Percentiles rank a stretch among this genome's conserved stretches.
Evolutionary conservation across 2,888 invertebrate species (phyloP).

Genomic region (Hyalella azteca): DNA sequence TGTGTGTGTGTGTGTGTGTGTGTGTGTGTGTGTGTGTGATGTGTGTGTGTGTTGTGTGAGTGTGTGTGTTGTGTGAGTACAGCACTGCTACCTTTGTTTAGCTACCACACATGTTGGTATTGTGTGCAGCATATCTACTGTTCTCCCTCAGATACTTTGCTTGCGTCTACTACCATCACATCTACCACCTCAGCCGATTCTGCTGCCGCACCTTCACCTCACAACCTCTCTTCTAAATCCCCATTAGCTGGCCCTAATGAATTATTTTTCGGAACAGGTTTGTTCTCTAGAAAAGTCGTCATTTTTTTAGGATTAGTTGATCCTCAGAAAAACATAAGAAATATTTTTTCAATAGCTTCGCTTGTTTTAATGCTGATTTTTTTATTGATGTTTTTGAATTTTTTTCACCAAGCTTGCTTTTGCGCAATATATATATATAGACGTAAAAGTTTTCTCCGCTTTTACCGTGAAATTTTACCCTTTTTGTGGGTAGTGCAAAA

Average conservation of each 20-base stretch:
- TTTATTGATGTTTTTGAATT: too few relatives aligned
- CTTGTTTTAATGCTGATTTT: too few relatives aligned
- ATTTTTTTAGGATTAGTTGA: too few relatives aligned
- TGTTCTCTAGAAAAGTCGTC: slow-evolving; percentile 41
- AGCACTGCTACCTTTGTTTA: background rate
- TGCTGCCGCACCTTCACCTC: background rate
- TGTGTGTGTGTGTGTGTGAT: too few relatives aligned
- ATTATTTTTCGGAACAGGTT: slow-evolving; percentile 56
- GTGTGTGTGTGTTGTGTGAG: background rate
- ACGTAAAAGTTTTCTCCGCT: too few relatives aligned
- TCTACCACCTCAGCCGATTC: background rate
- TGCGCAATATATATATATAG: too few relatives aligned
- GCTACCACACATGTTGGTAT: background rate
- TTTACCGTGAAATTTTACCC: too few relatives aligned
- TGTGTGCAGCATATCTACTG: slow-evolving; percentile 15
- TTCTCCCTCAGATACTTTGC: slow-evolving; percentile 32
- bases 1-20: background rate
- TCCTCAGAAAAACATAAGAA: too few relatives aligned
- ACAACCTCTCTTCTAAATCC: slow-evolving; percentile 37
- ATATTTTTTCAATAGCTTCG: too few relatives aligned
- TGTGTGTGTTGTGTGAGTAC: too few relatives aligned
- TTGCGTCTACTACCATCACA: background rate
- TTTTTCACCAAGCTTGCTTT: too few relatives aligned
- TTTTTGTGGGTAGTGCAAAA: too few relatives aligned
- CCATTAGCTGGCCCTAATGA: slow-evolving; percentile 55